These are phyloP conservation scores for Stercorarius parasiticus DNA, from an alignment of 2,113 vertebrate genomes.

Conservation along the genomic window DNA sequence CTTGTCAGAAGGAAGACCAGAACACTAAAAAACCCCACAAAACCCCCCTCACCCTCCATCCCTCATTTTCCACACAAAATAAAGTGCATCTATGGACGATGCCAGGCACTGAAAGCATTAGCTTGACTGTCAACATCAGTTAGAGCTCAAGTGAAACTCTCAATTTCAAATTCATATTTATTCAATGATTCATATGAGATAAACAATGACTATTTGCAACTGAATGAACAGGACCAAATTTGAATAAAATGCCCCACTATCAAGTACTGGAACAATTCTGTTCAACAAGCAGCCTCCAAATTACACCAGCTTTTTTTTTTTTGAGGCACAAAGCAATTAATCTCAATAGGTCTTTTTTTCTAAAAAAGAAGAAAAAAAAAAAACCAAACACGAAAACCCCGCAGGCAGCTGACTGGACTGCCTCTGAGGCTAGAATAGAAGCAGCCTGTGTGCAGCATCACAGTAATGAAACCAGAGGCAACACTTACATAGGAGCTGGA, in stretches of 20 bases:
- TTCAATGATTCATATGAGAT: neutral
- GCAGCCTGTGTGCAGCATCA: neutral
- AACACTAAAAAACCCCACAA: neutral
- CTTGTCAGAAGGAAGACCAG: neutral
- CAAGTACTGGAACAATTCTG: neutral
- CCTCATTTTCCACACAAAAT: neutral
- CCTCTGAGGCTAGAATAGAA: neutral
- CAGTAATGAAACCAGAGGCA: neutral
- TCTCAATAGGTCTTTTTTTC: neutral
- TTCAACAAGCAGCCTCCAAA: neutral
- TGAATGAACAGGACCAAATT: neutral
- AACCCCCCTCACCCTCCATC: neutral
- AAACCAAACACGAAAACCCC: too few relatives aligned
- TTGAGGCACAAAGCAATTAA: neutral
- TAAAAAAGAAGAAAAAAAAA: neutral
- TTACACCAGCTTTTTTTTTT: neutral
- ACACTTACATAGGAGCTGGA: neutral
- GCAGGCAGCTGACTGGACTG: neutral
- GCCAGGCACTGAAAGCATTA: neutral
- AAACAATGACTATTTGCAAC: neutral
- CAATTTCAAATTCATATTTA: neutral
- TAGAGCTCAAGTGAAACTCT: neutral
- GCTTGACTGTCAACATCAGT: neutral
- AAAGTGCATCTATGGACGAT: rapidly evolving
- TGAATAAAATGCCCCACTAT: neutral